Base-by-base conservation (phyloP, 1,140 invertebrate species). In the Calephelis nemesis region DNA sequence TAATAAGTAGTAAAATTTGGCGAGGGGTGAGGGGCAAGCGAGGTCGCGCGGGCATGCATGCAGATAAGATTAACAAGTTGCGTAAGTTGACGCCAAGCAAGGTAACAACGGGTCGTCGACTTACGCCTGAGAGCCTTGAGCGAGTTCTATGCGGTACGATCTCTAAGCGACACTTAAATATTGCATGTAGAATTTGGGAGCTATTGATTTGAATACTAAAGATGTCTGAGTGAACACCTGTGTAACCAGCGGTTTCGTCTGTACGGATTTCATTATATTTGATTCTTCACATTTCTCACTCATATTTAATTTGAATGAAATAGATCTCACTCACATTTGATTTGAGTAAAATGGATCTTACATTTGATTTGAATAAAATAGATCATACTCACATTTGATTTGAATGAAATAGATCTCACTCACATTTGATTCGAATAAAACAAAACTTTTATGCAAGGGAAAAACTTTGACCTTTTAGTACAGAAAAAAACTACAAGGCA, bases 41-140 rank as follows among this genome's bases (percentile, higher is more conserved):
- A 88, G 85, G 84, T 87, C 85, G 76, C 72, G 72, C 83, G 82
- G 76, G 83, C 83, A 79, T 79, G 82, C 82, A 88, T 88, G 86
- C 84, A 85, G 76, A 90, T 91, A 91, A 91, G 87, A 91, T 88
- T 88, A 85, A 83, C 82, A 72, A 88, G 88, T 91, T 91, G 88
- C 87, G 88, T 91, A 91, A 91, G 86, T 83, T 86, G 78, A 76
- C 77, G 80, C 84, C 82, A 83, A 76, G 82, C 86, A 91, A 89
- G 88, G 88, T 91, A 81, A 88, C 77, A 80, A 80, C 83, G 83
- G 87, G 88, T 90, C 87, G 82, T 78, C 86, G 87, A 89, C 87
- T 82, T 78, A 71, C 65, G 76, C 64, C 64, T 64, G 67, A 79
- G 79, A 85, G 85, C 87, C 85, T 89, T 88, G 87, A 78, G 77